These are phyloP conservation scores for Syrphus vitripennis DNA, from an alignment of 2,888 invertebrate genomes.

Conservation along the genomic window DNA sequence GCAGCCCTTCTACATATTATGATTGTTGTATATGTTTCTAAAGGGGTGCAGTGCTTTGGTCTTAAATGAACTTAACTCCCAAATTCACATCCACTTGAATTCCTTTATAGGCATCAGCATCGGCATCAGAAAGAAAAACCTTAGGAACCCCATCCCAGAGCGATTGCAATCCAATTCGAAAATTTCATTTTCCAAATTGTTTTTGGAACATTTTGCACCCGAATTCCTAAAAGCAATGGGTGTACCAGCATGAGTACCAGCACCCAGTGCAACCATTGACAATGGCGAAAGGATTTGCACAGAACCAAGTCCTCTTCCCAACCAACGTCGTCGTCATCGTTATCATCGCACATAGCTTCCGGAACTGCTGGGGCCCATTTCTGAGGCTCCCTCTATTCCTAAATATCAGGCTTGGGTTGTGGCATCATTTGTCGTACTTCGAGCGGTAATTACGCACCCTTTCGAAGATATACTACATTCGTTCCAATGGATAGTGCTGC, in stretches of 20 bases:
- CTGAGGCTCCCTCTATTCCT: background rate
- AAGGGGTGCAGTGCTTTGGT: background rate
- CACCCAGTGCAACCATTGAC: background rate
- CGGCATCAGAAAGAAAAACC: background rate
- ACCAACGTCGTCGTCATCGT: slow-evolving; percentile 38
- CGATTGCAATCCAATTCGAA: slow-evolving; percentile 66
- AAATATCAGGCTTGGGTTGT: slow-evolving; percentile 30
- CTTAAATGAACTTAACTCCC: slow-evolving; percentile 43
- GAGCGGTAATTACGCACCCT: slow-evolving; percentile 71
- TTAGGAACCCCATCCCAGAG: background rate
- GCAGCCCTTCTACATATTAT: slow-evolving; percentile 1
- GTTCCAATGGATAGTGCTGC: slow-evolving; percentile 13
- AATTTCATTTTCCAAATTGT: slow-evolving; percentile 66
- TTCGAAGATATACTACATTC: slow-evolving; percentile 45
- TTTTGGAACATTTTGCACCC: slow-evolving; percentile 52
- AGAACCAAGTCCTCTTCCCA: background rate
- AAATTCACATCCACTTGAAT: slow-evolving; percentile 32
- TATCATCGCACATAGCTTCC: slow-evolving; percentile 31
- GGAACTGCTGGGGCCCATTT: slow-evolving; percentile 30
- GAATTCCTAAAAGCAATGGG: slow-evolving; percentile 13
- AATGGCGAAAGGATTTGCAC: slow-evolving; percentile 17
- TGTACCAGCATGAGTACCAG: background rate
- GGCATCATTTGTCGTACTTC: slow-evolving; percentile 71
- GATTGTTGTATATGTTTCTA: slow-evolving; percentile 14
- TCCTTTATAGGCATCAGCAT: background rate